These are phyloP conservation scores for Lepidothrix coronata DNA, from an alignment of 2,113 vertebrate species.

Conservation along the genomic window DNA sequence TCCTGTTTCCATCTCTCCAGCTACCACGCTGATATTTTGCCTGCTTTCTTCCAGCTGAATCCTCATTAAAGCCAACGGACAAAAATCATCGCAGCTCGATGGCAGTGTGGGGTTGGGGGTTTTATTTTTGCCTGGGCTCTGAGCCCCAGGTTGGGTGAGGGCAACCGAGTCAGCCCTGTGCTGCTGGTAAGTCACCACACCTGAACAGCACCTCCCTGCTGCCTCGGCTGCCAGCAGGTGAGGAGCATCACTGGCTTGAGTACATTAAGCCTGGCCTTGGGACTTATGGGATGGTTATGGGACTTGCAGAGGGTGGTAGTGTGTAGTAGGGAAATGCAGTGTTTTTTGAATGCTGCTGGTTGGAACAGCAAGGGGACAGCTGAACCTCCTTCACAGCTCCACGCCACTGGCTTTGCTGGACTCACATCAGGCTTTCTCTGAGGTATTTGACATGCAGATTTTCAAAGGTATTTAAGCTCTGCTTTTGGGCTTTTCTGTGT, in stretches of 20 bases:
- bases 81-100: rapidly evolving
- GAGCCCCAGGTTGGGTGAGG: neutral
- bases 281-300: rapidly evolving
- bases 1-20: neutral
- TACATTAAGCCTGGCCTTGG: neutral
- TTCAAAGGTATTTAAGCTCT: neutral
- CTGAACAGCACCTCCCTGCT: rapidly evolving
- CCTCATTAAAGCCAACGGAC: rapidly evolving
- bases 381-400: neutral
- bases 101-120: too few relatives aligned
- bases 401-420: neutral
- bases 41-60: neutral
- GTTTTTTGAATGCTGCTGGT: neutral
- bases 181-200: rapidly evolving
- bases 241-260: neutral
- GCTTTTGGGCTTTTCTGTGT: neutral
- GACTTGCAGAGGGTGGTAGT: neutral
- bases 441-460: neutral
- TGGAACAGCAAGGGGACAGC: neutral
- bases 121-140: neutral
- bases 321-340: rapidly evolving
- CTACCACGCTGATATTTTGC: neutral
- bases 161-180: neutral
- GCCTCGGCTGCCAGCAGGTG: neutral
- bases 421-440: neutral